Percentiles rank a stretch among this genome's conserved stretches.
phyloP scores from a whole-genome alignment of 2,888 invertebrate species.

The Atherix ibis region DNA sequence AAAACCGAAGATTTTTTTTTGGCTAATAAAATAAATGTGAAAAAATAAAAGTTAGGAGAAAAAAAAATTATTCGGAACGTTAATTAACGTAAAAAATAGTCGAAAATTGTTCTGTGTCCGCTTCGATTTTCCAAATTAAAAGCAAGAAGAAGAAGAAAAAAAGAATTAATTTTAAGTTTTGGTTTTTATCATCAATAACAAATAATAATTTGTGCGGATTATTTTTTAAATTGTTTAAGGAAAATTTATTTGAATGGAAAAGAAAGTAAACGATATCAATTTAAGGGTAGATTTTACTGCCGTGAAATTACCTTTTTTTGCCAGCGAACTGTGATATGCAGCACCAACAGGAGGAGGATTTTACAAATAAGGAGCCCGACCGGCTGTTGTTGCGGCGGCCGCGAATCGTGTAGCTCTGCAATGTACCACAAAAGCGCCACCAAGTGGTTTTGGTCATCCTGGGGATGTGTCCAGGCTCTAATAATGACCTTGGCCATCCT shows the following conservation, averaged over 20 bases:
- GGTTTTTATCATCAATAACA: too few species aligned
- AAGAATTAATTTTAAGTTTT: too few species aligned
- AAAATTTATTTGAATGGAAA: conserved; percentile 10
- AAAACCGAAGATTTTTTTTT: too few species aligned
- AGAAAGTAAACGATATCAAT: conserved; percentile 4
- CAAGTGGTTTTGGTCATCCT: conserved; percentile 14
- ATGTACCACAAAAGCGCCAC: conserved; percentile 13
- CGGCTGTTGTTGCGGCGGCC: conserved; percentile 15
- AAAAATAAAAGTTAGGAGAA: too few species aligned
- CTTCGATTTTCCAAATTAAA: too few species aligned
- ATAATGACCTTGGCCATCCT: conserved; percentile 15
- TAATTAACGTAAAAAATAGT: too few species aligned
- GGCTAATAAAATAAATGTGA: too few species aligned
- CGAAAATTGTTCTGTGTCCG: too few species aligned
- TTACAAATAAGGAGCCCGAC: conserved; percentile 14
- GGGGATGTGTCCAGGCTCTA: conserved; percentile 15
- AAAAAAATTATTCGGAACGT: too few species aligned
- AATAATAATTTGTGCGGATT: too few species aligned
- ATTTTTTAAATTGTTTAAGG: background rate
- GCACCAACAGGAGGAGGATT: conserved; percentile 13
- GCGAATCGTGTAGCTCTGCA: conserved; percentile 15
- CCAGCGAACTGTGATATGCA: conserved; percentile 14
- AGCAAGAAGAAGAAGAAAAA: too few species aligned
- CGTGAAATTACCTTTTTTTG: conserved; percentile 7
- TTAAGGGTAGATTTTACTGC: conserved; percentile 4